These are phyloP conservation scores for Colletes collaris DNA, from an alignment of 2,888 invertebrate species.

Conservation along the genomic window DNA sequence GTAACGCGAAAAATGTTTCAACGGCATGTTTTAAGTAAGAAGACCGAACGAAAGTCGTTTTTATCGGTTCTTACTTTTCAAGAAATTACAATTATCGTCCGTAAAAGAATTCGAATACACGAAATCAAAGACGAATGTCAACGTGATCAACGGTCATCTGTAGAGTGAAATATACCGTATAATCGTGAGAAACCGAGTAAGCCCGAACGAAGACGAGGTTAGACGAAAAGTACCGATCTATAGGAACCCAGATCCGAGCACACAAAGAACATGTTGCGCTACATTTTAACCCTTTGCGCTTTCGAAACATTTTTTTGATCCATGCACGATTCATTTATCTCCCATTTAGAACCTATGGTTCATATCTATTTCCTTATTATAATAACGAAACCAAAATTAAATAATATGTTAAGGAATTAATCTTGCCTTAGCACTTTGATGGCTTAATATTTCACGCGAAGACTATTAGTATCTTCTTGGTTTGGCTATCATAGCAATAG, in stretches of 20 bases:
- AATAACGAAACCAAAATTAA: too few relatives aligned
- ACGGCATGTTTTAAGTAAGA: not conserved
- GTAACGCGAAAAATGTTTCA: not conserved
- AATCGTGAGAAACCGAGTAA: conserved; percentile 2
- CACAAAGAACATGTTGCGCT: conserved; percentile 15
- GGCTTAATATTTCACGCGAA: too few relatives aligned
- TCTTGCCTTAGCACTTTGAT: too few relatives aligned
- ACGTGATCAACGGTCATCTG: conserved; percentile 50
- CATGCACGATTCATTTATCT: too few relatives aligned
- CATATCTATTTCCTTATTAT: too few relatives aligned
- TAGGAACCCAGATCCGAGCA: conserved; percentile 8
- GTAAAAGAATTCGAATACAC: conserved; percentile 10
- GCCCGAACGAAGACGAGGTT: conserved; percentile 27
- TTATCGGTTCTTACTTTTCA: not conserved
- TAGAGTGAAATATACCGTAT: conserved; percentile 40
- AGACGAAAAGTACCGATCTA: conserved; percentile 35
- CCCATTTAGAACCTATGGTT: too few relatives aligned
- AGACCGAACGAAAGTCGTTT: not conserved
- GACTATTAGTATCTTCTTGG: not conserved
- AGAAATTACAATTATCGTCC: not conserved
- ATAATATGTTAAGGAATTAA: too few relatives aligned
- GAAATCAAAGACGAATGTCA: conserved; percentile 40
- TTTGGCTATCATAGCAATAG: not conserved
- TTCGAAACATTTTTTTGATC: too few relatives aligned
- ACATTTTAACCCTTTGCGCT: not conserved